These are phyloP conservation scores for Philopotamus ludificatus DNA, from an alignment of 1,140 invertebrate genomes.

Conservation along the genomic window DNA sequence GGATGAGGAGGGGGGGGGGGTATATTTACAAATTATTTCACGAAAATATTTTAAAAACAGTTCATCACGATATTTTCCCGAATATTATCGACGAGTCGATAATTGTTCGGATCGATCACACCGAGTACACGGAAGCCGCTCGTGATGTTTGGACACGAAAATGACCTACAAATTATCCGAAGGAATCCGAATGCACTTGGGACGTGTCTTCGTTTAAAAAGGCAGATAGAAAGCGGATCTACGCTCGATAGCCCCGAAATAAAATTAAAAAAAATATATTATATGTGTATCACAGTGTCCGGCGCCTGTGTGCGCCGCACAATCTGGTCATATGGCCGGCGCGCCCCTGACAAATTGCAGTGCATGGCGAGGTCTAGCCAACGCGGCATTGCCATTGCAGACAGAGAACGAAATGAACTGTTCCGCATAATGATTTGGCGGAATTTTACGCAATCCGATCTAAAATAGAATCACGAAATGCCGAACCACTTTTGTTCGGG, in stretches of 20 bases:
- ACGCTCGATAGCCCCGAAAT: background rate
- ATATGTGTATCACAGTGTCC: background rate
- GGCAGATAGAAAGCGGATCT: background rate
- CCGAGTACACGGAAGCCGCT: background rate
- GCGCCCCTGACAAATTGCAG: background rate
- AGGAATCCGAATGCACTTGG: background rate
- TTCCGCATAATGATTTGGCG: conserved; percentile 23
- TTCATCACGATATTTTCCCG: background rate
- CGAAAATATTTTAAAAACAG: no score
- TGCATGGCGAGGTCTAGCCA: no score
- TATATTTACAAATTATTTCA: no score
- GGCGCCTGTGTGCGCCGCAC: no score
- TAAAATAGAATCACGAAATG: conserved; percentile 16
- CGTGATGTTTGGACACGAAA: background rate
- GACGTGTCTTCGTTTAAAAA: no score
- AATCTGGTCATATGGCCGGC: no score
- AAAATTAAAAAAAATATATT: background rate
- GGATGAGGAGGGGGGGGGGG: no score
- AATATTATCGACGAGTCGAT: background rate
- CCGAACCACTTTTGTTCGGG: background rate
- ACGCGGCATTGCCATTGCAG: conserved; percentile 5
- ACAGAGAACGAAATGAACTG: conserved; percentile 23
- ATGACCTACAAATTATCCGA: background rate
- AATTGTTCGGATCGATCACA: background rate
- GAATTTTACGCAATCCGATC: conserved; percentile 22